Evolutionary conservation across 2,113 vertebrate genomes (phyloP), one percentile per base, ranked within the genome.

Genomic region (Ceuthmochares aereus): DNA sequence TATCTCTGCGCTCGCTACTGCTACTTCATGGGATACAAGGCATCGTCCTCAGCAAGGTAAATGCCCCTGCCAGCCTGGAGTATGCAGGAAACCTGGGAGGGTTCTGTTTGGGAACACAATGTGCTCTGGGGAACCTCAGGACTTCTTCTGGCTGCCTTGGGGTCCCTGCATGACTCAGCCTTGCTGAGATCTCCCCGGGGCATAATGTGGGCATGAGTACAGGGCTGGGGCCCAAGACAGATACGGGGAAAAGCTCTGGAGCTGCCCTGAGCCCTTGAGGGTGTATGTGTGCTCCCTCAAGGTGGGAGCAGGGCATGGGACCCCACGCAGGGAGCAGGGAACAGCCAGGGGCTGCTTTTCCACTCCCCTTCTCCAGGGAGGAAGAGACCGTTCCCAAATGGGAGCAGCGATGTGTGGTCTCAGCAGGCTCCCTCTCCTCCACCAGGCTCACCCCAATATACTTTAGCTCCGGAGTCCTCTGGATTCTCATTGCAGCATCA

Each of bases 21-120:
- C n/a, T 99, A 99, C 96, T 99, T 99, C 40, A 88, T 56, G 20
- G 98, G 99, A 36, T 99, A 99, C 34, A 90, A 97, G 2, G 17
- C 95, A 76, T 99, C 98, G 0, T 80, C 98, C 11, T 96, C 97
- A 29, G 96, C 97, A 72, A 99, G 99, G 99, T 99, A 97, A 96
- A 49, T 4, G 93, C 20, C 13, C 56, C 87, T 37, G 51, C 60
- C 62, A 68, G 63, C 23, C 59, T 32, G 23, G 29, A 59, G n/a
- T 9, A 9, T 1, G 1, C 3, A 5, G 23, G 36, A 67, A 58
- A 29, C 16, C 7, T 20, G 5, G 12, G 17, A 12, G 17, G 13
- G 4, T 27, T 80, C 68, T 43, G 21, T 83, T n/a, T 86, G 68
- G 51, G 68, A 72, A 52, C 19, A 40, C 19, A 52, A 52, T 2